These are phyloP conservation scores for Eidolon dupreanum DNA, from an alignment of 2,797 vertebrate genomes.

Conservation along the genomic window DNA sequence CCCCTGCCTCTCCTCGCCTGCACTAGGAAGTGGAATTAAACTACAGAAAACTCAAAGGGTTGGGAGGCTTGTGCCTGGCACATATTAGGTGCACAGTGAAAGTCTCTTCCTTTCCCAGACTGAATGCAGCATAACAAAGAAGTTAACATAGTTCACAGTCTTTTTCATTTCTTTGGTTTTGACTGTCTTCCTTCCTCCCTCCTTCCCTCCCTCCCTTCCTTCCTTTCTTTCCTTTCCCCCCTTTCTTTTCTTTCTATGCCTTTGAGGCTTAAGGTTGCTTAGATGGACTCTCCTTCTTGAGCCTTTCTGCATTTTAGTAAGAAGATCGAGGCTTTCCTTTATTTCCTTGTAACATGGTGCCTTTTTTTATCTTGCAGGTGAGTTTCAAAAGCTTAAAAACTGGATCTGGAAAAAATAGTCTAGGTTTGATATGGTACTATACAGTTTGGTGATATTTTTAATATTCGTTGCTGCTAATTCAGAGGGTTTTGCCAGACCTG, in stretches of 20 bases:
- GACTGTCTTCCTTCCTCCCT: too few relatives aligned
- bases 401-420: neutral
- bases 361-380: neutral
- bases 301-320: neutral
- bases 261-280: neutral
- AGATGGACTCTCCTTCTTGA: neutral
- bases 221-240: too few relatives aligned
- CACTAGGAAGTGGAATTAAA: neutral
- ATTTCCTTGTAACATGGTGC: neutral
- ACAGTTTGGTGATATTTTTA: neutral
- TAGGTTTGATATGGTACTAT: neutral
- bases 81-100: neutral
- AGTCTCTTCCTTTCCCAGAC: neutral
- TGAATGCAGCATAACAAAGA: neutral
- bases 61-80: neutral
- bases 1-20: neutral
- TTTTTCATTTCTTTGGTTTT: neutral
- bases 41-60: neutral
- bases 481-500: constrained; percentile 28
- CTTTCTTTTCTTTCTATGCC: neutral
- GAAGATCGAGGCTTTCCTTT: neutral
- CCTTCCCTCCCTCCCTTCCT: too few relatives aligned
- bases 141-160: neutral
- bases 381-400: constrained; percentile 8
- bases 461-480: neutral